Conservation (phyloP, 2,113 vertebrate species). For the Stigmatopora argus region DNA sequence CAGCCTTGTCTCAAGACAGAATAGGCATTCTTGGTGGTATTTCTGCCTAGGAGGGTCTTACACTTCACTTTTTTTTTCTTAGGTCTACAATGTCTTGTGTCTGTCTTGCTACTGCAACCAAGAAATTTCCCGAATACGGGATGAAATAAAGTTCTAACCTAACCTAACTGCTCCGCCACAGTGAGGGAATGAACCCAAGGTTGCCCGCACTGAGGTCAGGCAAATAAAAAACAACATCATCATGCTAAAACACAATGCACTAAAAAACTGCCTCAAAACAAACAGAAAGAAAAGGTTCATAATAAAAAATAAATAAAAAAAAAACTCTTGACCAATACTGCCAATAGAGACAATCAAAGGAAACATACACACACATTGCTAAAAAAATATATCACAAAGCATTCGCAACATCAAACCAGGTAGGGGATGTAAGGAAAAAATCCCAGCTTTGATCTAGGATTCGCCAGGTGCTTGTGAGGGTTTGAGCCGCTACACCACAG, state of each 20-base stretch:
- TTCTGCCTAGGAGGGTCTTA: too few species aligned
- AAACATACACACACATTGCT: neutral
- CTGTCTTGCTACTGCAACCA: too few species aligned
- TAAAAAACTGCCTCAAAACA: neutral
- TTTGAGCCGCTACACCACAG: slow-evolving; percentile 5
- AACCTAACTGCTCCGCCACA: too few species aligned
- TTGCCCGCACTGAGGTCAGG: too few species aligned
- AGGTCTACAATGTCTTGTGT: too few species aligned
- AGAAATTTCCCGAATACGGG: too few species aligned
- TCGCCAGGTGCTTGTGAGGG: slow-evolving; percentile 21
- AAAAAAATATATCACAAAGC: slow-evolving; percentile 2
- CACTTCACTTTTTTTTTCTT: too few species aligned
- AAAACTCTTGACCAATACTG: neutral
- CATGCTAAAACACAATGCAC: too few species aligned
- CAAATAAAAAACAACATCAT: too few species aligned
- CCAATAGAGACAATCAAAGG: neutral
- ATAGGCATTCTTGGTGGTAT: too few species aligned
- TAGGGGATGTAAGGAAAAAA: slow-evolving; percentile 25
- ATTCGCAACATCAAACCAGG: slow-evolving; percentile 2
- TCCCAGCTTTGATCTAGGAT: slow-evolving; percentile 35
- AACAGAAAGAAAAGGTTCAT: neutral
- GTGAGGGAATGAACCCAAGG: too few species aligned
- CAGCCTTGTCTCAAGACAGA: neutral
- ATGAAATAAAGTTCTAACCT: too few species aligned
- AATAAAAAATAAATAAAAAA: neutral